Conservation (phyloP, 2,888 invertebrate genomes). For the Palloptera scutellata region DNA sequence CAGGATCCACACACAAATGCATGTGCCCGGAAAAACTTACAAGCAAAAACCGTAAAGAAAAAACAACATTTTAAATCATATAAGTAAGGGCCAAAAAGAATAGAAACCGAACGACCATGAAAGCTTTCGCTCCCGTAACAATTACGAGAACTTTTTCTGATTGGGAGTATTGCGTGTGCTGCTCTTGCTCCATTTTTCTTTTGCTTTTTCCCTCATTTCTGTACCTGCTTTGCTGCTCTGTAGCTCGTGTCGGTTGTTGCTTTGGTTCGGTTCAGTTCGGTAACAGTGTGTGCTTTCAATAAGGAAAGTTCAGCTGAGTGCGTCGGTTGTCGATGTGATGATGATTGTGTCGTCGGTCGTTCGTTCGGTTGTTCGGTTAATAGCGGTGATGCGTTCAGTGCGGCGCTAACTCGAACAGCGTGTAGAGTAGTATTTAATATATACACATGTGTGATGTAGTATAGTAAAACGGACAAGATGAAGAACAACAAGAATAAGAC, state of each 20-base stretch:
- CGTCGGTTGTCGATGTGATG: conserved; percentile 46
- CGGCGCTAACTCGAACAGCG: conserved; percentile 33
- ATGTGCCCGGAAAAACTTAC: neutral
- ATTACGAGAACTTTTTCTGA: conserved; percentile 31
- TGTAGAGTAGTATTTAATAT: conserved; percentile 15
- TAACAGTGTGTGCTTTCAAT: conserved; percentile 48
- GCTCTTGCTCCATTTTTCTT: conserved; percentile 38
- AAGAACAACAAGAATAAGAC: neutral
- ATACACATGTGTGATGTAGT: conserved; percentile 15
- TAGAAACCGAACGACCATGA: neutral
- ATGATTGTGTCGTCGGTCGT: conserved; percentile 44
- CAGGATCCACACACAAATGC: conserved; percentile 4
- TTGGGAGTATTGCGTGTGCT: conserved; percentile 30
- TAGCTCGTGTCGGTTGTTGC: conserved; percentile 30
- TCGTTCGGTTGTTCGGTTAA: conserved; percentile 34
- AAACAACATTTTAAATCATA: neutral
- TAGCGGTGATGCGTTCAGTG: conserved; percentile 32
- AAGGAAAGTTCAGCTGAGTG: conserved; percentile 58
- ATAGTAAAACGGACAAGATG: conserved; percentile 21
- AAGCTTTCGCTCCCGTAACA: conserved; percentile 48
- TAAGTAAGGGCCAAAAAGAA: neutral
- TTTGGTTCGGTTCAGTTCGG: conserved; percentile 19
- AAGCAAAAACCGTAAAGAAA: neutral
- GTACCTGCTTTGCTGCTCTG: conserved; percentile 19
- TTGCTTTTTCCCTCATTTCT: conserved; percentile 22